Percentiles rank a stretch among this genome's conserved stretches.
These are phyloP conservation scores for Ephestia elutella DNA, from an alignment of 1,140 invertebrate genomes.

Conservation along the genomic window DNA sequence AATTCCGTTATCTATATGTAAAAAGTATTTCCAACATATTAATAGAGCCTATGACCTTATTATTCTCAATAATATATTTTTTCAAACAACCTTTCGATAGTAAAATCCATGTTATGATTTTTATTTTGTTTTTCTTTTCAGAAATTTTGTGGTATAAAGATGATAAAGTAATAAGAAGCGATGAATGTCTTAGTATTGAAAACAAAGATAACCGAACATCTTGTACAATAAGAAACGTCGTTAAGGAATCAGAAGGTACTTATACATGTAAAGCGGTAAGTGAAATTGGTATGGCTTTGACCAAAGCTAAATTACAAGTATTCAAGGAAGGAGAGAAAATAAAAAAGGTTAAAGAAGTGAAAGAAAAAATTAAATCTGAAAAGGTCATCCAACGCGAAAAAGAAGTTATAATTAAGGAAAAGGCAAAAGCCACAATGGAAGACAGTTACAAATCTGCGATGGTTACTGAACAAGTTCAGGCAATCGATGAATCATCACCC, in stretches of 20 bases:
- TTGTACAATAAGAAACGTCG: constrained; percentile 81
- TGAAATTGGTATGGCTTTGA: constrained; percentile 85
- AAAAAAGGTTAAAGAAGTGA: constrained; percentile 55
- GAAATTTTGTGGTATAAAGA: constrained; percentile 94
- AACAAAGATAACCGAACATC: constrained; percentile 84
- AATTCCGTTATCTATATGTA: too few species aligned
- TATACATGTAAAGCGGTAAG: constrained; percentile 92
- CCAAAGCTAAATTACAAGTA: constrained; percentile 85
- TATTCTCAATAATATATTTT: too few species aligned
- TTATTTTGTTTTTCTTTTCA: constrained; percentile 51
- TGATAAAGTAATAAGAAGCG: constrained; percentile 84
- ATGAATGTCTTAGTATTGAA: constrained; percentile 81
- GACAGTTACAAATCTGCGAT: constrained; percentile 22
- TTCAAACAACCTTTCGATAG: background rate
- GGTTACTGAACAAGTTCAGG: constrained; percentile 32
- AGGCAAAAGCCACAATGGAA: constrained; percentile 30
- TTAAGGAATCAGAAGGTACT: constrained; percentile 83
- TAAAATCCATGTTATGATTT: background rate
- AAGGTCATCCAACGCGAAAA: constrained; percentile 41
- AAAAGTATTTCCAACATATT: too few species aligned
- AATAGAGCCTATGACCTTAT: too few species aligned
- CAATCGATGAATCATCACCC: constrained; percentile 36
- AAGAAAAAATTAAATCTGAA: constrained; percentile 55
- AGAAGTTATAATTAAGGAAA: constrained; percentile 34
- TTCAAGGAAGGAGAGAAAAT: constrained; percentile 37